Evolutionary conservation across 2,797 vertebrate genomes (phyloP).

Genomic region (Scolopax bukidnonensis): DNA sequence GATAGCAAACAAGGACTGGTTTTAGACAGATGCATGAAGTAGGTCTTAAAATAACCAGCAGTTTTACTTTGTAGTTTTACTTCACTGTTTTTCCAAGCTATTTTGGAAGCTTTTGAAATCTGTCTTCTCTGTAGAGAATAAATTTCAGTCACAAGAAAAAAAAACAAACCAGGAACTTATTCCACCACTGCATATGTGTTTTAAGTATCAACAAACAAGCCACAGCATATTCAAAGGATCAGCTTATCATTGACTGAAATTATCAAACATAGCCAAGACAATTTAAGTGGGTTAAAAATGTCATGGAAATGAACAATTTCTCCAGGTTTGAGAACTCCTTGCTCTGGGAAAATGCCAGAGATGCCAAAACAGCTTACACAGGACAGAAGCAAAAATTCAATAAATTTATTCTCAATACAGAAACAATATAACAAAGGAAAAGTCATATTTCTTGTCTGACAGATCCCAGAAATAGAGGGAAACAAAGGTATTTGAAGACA

Average conservation of each 20-base stretch:
- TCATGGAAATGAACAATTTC: neutral
- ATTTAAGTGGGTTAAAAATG: neutral
- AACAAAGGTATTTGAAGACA: neutral
- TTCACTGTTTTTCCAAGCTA: neutral
- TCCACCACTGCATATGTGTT: neutral
- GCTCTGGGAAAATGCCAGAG: neutral
- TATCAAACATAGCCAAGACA: neutral
- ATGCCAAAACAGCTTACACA: neutral
- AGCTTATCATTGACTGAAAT: neutral
- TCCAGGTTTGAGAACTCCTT: neutral
- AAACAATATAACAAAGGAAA: neutral
- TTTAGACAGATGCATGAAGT: neutral
- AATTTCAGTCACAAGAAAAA: neutral
- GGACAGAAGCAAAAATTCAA: neutral
- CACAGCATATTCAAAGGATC: neutral
- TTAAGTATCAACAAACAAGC: neutral
- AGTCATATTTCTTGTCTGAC: neutral
- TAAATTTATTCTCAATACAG: neutral
- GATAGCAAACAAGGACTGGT: neutral
- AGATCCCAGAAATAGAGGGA: neutral
- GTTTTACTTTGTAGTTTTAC: neutral
- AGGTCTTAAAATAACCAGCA: slow-evolving; percentile 20
- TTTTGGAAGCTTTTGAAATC: slow-evolving; percentile 18
- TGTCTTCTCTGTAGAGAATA: neutral
- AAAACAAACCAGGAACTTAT: neutral